Base-by-base conservation (phyloP, 2,797 vertebrate species). In the Betta splendens region DNA sequence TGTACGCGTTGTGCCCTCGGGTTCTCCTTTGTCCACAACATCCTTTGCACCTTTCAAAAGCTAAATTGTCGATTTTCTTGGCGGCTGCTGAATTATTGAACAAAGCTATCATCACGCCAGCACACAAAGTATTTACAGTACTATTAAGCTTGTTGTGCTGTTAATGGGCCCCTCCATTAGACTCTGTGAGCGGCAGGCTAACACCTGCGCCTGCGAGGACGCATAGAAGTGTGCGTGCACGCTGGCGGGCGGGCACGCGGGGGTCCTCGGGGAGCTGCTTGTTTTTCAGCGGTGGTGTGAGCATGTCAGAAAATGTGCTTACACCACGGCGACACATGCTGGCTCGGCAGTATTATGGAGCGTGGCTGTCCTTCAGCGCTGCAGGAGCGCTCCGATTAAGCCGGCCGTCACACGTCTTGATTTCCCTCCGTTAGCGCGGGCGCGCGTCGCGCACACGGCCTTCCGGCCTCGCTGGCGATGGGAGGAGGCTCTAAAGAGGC, bases 231-330 rank as follows among this genome's bases (percentile, higher is more conserved):
- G 52, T 10, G 51, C 64, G 49, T 68, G 69, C 55, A 53, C 35
- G 6, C 65, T 26, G 42, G 12, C 48, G 55, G 33, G 68, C 61
- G 42, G 64, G 49, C 67, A 61, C 39, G 42, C 16, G 52, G 40
- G 32, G 25, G 38, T 57, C 45, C 83, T 72, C 78, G 53, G 80
- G 85, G 86, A 84, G 64, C 68, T 52, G 13, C 80, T 75, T 82
- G 81, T 89, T 88, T 89, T 85, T 77, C 81, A 82, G 63, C 66
- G 75, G 79, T 80, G 82, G 80, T 74, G 72, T 70, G 71, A 71
- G 71, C 66, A 54, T 35, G 69, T 87, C 80, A 85, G 82, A 77
- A 89, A 91, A 89, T 87, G 67, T 91, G 89, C 89, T 91, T 89
- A 91, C 87, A 81, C 85, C 72, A 76, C 64, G 69, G 78, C 61